Percentiles rank a stretch among this genome's conserved stretches.
Conservation (phyloP, 1,140 invertebrate species). For the Pogonomyrmex californicus region DNA sequence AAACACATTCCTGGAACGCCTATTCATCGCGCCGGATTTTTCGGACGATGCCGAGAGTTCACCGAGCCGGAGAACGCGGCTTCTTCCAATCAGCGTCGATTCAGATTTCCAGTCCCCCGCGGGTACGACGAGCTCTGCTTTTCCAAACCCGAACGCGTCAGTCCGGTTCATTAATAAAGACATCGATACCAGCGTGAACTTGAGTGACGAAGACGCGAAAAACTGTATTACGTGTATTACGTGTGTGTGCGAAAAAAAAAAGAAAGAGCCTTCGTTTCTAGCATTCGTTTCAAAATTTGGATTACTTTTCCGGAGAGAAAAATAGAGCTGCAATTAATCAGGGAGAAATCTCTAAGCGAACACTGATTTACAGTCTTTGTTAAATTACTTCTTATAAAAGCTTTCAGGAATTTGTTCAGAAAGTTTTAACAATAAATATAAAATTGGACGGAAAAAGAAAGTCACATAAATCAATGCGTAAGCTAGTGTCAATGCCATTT, state of each 20-base stretch:
- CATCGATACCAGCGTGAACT: constrained; percentile 20
- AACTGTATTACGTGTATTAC: constrained; percentile 34
- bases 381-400: background rate
- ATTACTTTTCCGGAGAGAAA: background rate
- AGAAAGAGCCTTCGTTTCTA: background rate
- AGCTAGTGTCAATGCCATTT: background rate
- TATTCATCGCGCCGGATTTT: constrained; percentile 80
- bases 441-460: background rate
- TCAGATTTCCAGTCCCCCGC: constrained; percentile 77
- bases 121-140: constrained; percentile 59
- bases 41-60: constrained; percentile 65
- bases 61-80: constrained; percentile 75
- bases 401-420: background rate
- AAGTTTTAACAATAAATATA: background rate
- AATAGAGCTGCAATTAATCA: background rate
- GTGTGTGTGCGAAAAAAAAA: background rate
- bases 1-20: constrained; percentile 79
- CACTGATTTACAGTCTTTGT: background rate
- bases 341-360: background rate
- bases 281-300: background rate
- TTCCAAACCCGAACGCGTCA: constrained; percentile 45
- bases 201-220: constrained; percentile 41
- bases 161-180: constrained; percentile 78
- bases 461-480: background rate
- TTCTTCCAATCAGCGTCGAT: constrained; percentile 81